Percentiles rank a stretch among this genome's conserved stretches.
These are phyloP conservation scores for Antidorcas marsupialis DNA, from an alignment of 2,113 vertebrate genomes.

Conservation along the genomic window DNA sequence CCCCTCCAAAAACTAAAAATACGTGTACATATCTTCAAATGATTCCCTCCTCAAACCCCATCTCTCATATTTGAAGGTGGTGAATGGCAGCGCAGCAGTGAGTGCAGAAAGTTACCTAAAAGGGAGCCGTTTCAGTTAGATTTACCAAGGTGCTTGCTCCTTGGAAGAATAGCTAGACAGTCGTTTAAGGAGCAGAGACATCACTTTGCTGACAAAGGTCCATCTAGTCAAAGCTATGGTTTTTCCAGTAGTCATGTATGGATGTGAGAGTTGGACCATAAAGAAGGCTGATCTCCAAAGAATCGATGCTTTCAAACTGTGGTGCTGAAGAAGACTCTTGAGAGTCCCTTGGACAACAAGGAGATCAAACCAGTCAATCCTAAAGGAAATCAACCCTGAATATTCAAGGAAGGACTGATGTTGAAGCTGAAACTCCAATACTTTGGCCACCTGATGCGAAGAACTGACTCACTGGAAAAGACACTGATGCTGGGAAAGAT, in stretches of 20 bases:
- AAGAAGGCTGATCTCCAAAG: not conserved
- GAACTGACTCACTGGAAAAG: not conserved
- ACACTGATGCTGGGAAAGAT: not conserved
- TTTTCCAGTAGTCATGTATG: not conserved
- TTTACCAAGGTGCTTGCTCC: not conserved
- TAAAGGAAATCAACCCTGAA: not conserved
- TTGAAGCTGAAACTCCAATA: not conserved
- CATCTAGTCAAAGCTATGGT: not conserved
- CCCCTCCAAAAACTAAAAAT: not conserved
- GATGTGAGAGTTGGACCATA: not conserved
- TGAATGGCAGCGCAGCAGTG: rapidly evolving
- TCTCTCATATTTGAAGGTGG: not conserved
- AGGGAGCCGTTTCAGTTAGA: not conserved
- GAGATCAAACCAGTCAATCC: not conserved
- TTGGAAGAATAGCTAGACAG: not conserved
- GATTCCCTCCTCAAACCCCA: not conserved
- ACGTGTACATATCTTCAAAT: not conserved
- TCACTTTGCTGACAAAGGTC: not conserved
- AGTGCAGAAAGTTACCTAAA: not conserved
- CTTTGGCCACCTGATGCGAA: not conserved
- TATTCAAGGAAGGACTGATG: not conserved
- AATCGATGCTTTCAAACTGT: not conserved
- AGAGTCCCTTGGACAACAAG: not conserved
- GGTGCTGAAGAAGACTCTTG: not conserved
- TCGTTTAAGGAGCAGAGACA: not conserved